Evolutionary conservation across 2,888 invertebrate species (phyloP).

Genomic region (Volucella bombylans): DNA sequence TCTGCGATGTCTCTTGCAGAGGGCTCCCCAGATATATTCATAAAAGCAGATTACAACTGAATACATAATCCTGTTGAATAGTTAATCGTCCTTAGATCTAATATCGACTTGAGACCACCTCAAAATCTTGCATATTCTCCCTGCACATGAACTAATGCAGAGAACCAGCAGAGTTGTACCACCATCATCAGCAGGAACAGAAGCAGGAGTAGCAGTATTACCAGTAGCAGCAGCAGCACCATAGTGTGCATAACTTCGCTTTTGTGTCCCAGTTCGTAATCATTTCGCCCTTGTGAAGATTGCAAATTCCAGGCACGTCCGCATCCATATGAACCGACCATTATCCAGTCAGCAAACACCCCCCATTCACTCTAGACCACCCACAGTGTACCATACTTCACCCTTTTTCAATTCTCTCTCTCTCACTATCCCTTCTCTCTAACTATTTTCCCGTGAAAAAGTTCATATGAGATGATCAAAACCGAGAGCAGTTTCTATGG

Average conservation of each 20-base stretch:
- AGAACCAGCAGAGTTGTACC: background rate
- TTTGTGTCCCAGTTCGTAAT: constrained; percentile 66
- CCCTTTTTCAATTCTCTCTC: background rate
- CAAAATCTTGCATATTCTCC: constrained; percentile 27
- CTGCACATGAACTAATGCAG: constrained; percentile 56
- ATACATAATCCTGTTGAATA: constrained; percentile 74
- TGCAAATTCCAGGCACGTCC: constrained; percentile 71
- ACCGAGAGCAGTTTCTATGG: constrained; percentile 24
- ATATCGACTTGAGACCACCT: constrained; percentile 67
- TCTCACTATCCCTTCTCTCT: background rate
- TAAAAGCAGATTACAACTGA: constrained; percentile 72
- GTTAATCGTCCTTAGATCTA: constrained; percentile 73
- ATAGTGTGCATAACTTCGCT: constrained; percentile 60
- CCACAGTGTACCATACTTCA: background rate
- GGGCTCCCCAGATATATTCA: constrained; percentile 60
- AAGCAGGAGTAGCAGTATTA: background rate
- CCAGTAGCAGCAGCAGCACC: background rate
- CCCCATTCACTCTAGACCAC: constrained; percentile 11
- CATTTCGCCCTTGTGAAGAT: constrained; percentile 65
- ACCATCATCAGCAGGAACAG: background rate
- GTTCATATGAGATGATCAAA: constrained; percentile 70
- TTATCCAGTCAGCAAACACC: constrained; percentile 74
- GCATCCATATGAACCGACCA: constrained; percentile 74
- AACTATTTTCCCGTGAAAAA: constrained; percentile 33
- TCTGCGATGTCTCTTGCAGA: constrained; percentile 20